Evolutionary conservation across 2,888 invertebrate species (phyloP).

Genomic region (Beris chalybata): DNA sequence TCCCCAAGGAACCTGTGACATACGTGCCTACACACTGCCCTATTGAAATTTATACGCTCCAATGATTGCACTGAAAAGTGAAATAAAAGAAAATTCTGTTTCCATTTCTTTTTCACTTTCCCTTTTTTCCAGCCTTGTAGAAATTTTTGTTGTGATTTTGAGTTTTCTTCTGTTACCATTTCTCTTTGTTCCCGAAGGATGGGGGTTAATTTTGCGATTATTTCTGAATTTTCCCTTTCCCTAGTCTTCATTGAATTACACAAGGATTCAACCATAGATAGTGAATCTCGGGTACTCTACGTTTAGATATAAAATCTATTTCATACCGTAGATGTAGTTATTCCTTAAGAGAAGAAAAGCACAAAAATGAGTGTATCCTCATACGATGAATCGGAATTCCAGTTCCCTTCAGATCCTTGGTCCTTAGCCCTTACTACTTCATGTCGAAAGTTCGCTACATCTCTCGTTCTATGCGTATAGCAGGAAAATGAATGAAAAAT

Average conservation of each 20-base stretch:
- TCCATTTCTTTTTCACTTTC: too few relatives aligned
- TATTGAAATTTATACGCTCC: too few relatives aligned
- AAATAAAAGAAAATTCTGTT: too few relatives aligned
- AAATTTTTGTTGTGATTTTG: too few relatives aligned
- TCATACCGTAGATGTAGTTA: slow-evolving; percentile 29
- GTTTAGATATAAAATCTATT: too few relatives aligned
- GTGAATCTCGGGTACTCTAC: too few relatives aligned
- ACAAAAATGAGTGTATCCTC: slow-evolving; percentile 15
- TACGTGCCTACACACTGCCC: too few relatives aligned
- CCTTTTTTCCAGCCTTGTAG: too few relatives aligned
- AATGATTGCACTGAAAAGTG: too few relatives aligned
- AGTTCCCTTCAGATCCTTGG: slow-evolving; percentile 41
- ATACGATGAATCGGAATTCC: slow-evolving; percentile 33
- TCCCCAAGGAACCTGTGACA: too few relatives aligned
- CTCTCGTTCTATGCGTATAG: slow-evolving; percentile 9
- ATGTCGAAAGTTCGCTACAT: slow-evolving; percentile 16
- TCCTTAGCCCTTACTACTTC: slow-evolving; percentile 20
- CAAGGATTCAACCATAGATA: too few relatives aligned
- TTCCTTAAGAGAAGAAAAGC: slow-evolving; percentile 34
- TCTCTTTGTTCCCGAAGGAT: slow-evolving; percentile 34
- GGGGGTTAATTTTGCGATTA: slow-evolving; percentile 24
- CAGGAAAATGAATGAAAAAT: slow-evolving; percentile 39
- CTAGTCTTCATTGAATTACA: slow-evolving; percentile 15
- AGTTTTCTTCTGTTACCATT: slow-evolving; percentile 31
- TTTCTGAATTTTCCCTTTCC: slow-evolving; percentile 40